A percentile compares a stretch with the other conserved stretches of the same genome.
phyloP scores from a whole-genome alignment of 2,888 invertebrate species.

The Microchrysa polita region DNA sequence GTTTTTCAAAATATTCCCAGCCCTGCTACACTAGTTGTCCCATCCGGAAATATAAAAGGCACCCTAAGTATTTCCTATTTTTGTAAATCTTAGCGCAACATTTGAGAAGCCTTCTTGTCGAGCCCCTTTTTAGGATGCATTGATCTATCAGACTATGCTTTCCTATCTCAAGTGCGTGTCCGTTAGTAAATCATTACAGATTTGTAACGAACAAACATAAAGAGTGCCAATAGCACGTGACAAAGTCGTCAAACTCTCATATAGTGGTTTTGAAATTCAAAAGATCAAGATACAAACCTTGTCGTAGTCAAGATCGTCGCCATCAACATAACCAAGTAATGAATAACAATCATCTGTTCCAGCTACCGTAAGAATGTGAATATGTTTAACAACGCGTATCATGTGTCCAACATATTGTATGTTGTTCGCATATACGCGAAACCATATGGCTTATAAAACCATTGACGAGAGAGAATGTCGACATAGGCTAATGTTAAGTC shows the following conservation, averaged over 20 bases:
- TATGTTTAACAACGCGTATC: slow-evolving; percentile 4
- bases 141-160: too few relatives aligned
- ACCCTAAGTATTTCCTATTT: too few relatives aligned
- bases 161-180: too few relatives aligned
- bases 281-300: slow-evolving; percentile 1
- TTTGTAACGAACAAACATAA: not conserved
- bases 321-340: not conserved
- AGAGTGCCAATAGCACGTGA: slow-evolving; percentile 19
- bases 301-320: not conserved
- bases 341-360: slow-evolving; percentile 2
- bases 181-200: too few relatives aligned
- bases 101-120: too few relatives aligned
- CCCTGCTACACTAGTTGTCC: too few relatives aligned
- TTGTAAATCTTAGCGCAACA: too few relatives aligned
- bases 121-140: too few relatives aligned
- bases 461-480: not conserved
- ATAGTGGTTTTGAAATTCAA: not conserved
- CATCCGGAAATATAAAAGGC: too few relatives aligned
- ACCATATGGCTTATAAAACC: not conserved
- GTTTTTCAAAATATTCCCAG: too few relatives aligned
- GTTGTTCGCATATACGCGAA: not conserved
- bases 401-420: not conserved
- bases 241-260: slow-evolving; percentile 15
- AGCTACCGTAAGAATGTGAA: not conserved
- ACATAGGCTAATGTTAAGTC: not conserved